Base-by-base conservation (phyloP, 30 jellyfish, hydroid and myxozoan genomes). In the Pelagia noctiluca region DNA sequence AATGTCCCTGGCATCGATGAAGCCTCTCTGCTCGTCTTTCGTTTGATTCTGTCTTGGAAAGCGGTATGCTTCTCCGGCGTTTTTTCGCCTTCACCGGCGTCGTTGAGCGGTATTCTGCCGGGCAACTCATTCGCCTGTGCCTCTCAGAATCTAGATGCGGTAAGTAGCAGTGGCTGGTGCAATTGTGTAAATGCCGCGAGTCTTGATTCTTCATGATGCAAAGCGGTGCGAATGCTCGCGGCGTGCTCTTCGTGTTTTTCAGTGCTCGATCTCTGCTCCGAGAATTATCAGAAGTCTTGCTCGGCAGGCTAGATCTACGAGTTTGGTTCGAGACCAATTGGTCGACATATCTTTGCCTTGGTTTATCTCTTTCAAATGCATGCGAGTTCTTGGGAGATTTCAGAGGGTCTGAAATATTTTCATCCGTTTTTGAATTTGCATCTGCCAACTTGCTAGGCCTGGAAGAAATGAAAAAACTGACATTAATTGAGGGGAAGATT, bases 111-210 rank as follows among this genome's bases (percentile, higher is more conserved):
- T 62, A 73, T 29, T 16, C 31, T 22, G 57, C 38, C 11, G 89
- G 82, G 35, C 82, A 79, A 48, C 82, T 79, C 46, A 65, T 35
- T 71, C 89, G 68, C 29, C 79, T 31, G 49, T 12, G 50, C 52
- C 21, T 38, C 4, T 35, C 82, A 29, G n/a, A n/a, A n/a, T 47
- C 74, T 49, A 79, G 64, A 48, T 79, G 89, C 8, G 89, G 89
- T 25, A 79, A 66, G 5, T 46, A 63, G 47, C 89, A 63, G 77
- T 79, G 89, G 36, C 89, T 79, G 23, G 74, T 35, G 71, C 89
- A 79, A 42, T 63, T 79, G 61, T 79, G 89, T 36, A 79, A 47
- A 63, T 63, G 81, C 31, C 89, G 31, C 1, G 13, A 50, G 23
- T 63, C 82, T 2, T 81, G 81, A 28, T 79, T 79, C 36, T 64